A percentile compares a stretch with the other conserved stretches of the same genome.
These are phyloP conservation scores for Alligator mississippiensis DNA, from an alignment of 2,113 vertebrate genomes.

Conservation along the genomic window DNA sequence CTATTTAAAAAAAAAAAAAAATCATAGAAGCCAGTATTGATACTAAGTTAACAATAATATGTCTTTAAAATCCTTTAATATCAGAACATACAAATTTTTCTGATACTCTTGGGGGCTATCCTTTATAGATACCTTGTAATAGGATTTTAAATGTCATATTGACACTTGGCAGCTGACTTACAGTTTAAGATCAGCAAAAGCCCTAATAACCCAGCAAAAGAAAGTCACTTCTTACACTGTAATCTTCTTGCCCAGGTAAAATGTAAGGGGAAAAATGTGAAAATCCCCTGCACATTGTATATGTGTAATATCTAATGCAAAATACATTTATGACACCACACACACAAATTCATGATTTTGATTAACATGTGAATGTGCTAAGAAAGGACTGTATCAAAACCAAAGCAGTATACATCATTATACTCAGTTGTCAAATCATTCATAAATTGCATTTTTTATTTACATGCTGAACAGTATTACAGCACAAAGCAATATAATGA, in stretches of 20 bases:
- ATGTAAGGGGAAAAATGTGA: background rate
- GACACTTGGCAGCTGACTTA: constrained; percentile 13
- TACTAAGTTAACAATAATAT: background rate
- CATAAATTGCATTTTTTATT: background rate
- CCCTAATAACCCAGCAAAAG: background rate
- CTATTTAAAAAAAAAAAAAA: constrained; percentile 5
- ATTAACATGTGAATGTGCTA: background rate
- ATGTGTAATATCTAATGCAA: background rate
- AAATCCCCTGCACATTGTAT: rapidly evolving
- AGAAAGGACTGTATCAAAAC: background rate
- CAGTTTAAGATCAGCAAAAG: background rate
- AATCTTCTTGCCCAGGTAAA: background rate
- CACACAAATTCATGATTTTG: rapidly evolving
- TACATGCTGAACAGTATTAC: background rate
- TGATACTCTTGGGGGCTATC: constrained; percentile 18
- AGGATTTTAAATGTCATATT: background rate
- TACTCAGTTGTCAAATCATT: background rate
- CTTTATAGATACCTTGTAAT: constrained; percentile 31
- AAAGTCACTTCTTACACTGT: background rate
- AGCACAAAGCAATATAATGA: background rate
- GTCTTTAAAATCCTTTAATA: background rate
- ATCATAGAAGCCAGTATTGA: background rate
- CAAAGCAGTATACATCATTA: rapidly evolving
- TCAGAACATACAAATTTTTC: constrained; percentile 2
- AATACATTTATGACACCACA: background rate